Percentiles rank a stretch among this genome's conserved stretches.
These are phyloP conservation scores for Eristalinus sepulchralis DNA, from an alignment of 2,888 invertebrate species.

Conservation along the genomic window DNA sequence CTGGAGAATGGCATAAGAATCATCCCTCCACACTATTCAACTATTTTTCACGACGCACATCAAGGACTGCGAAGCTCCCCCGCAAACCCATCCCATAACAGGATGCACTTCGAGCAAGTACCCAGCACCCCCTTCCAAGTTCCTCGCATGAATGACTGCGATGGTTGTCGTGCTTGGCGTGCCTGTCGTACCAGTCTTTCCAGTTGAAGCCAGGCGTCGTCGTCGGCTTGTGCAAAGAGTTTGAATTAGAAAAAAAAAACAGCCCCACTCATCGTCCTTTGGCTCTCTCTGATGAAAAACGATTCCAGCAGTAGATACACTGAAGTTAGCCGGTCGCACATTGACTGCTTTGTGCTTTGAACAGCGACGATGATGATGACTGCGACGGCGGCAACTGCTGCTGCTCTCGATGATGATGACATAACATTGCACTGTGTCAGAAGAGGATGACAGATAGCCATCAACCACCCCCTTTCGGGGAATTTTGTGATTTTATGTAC, in stretches of 20 bases:
- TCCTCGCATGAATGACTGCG: no score
- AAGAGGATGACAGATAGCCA: constrained; percentile 36
- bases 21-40: constrained; percentile 35
- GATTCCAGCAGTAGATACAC: constrained; percentile 20
- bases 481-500: constrained; percentile 45
- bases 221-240: constrained; percentile 15
- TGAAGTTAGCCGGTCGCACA: constrained; percentile 39
- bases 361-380: constrained; percentile 32
- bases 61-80: constrained; percentile 33
- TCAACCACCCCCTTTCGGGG: constrained; percentile 1
- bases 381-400: constrained; percentile 16
- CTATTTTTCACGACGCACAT: constrained; percentile 35
- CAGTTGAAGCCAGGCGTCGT: constrained; percentile 6
- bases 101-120: constrained; percentile 15
- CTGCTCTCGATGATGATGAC: constrained; percentile 43
- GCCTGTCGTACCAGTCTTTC: not conserved
- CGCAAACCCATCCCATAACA: not conserved
- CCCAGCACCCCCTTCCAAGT: not conserved
- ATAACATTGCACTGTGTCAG: constrained; percentile 45
- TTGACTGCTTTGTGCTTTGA: constrained; percentile 9
- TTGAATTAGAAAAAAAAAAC: constrained; percentile 3
- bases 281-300: constrained; percentile 7
- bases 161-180: not conserved
- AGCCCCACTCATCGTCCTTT: constrained; percentile 16
- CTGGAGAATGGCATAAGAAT: constrained; percentile 40